Evolutionary conservation across 2,888 invertebrate species (phyloP), one percentile per base, ranked within the genome.

Genomic region (Ormyrus nitidulus): DNA sequence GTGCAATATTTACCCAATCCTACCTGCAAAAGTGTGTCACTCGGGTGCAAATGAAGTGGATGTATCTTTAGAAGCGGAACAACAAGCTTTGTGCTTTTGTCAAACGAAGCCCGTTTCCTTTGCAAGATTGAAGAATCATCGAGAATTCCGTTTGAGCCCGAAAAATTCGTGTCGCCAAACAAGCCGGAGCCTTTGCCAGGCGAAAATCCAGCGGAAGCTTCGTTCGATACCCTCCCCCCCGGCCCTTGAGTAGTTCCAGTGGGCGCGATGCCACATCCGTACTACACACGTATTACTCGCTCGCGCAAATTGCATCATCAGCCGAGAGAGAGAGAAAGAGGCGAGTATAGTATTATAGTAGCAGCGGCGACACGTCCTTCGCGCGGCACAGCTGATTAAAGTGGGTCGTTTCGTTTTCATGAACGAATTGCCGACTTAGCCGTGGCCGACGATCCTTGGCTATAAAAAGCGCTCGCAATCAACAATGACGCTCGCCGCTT

Each of bases 401-500:
- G 34, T 75, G 70, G 79, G 70, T 79, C 74, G 74, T 73, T 62
- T 69, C 74, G 58, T 79, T 79, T 79, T 79, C 78, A 79, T 69
- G 78, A 79, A 79, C 73, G 73, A 61, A 61, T 68, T 11, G 66
- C 59, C 19, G 5, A n/a, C 51, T 46, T 7, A 44, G 71, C 58
- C 56, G 10, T 48, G 70, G 66, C 53, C 71, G 71, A 77, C 65
- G 71, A 77, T 72, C 53, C 65, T 66, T 49, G 56, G 19, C 61
- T 64, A 65, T 77, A 77, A 77, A 77, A 70, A 77, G 64, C 71
- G 5, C 10, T 19, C 13, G 76, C 64, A 62, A 77, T 77, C 69
- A 69, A 59, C 58, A 70, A 72, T 56, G 62, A 72, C 34, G 34
- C 34, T 34, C 34, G 34, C 34, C 34, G 34, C 34, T 34, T 34